These are phyloP conservation scores for Patagioenas fasciata DNA, from an alignment of 2,113 vertebrate genomes.

Conservation along the genomic window DNA sequence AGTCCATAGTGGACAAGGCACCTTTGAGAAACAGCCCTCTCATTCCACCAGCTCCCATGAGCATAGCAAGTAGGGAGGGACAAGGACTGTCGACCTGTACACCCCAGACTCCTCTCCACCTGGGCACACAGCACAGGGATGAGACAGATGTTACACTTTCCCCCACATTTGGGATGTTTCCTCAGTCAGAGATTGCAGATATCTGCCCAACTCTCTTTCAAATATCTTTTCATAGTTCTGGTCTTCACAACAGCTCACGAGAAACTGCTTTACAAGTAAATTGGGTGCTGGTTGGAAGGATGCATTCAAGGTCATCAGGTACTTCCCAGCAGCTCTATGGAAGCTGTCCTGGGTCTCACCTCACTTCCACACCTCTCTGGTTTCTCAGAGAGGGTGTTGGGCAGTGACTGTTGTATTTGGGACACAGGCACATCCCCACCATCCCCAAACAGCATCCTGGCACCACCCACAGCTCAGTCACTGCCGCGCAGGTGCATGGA, in stretches of 20 bases:
- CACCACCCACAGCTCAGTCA: neutral
- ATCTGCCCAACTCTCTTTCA: neutral
- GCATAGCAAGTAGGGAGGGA: neutral
- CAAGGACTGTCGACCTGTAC: neutral
- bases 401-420: neutral
- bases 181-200: neutral
- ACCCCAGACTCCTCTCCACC: neutral
- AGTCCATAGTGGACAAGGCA: neutral
- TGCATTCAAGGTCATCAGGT: neutral
- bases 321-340: neutral
- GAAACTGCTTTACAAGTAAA: neutral
- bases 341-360: neutral
- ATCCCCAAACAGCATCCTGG: too few species aligned
- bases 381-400: neutral
- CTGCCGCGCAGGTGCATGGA: neutral
- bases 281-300: neutral
- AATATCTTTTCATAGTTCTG: neutral
- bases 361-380: neutral
- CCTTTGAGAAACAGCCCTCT: neutral
- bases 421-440: neutral
- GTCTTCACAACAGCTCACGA: neutral
- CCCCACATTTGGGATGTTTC: neutral
- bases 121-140: neutral
- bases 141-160: neutral
- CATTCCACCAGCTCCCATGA: neutral